phyloP scores from a whole-genome alignment of 92 coral and sea anemone species.

The Epizoanthus illoricatus region DNA sequence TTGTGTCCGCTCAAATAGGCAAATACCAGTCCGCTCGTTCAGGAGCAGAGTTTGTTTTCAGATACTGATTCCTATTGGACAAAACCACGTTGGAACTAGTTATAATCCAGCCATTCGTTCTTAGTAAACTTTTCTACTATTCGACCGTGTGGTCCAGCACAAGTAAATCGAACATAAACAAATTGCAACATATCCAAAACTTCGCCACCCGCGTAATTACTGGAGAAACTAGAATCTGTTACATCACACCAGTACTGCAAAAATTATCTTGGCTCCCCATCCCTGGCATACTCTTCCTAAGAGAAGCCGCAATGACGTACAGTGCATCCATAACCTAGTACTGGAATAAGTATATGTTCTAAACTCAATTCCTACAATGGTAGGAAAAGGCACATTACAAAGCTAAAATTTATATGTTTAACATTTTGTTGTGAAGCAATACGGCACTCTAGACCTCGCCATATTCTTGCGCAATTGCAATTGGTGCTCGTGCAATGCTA shows the following conservation, averaged over 20 bases:
- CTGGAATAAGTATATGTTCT: not conserved
- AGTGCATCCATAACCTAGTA: not conserved
- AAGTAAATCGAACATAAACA: not conserved
- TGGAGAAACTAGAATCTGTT: not conserved
- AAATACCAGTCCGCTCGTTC: too few relatives aligned
- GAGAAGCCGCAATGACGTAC: not conserved
- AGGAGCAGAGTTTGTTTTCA: too few relatives aligned
- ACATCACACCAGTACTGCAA: not conserved
- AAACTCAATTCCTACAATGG: too few relatives aligned
- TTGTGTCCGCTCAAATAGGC: too few relatives aligned
- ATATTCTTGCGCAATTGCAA: too few relatives aligned
- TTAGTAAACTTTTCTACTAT: slow-evolving; percentile 3
- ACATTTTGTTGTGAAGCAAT: too few relatives aligned
- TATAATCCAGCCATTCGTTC: not conserved
- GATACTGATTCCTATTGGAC: not conserved
- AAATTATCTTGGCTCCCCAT: not conserved
- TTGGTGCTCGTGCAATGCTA: too few relatives aligned
- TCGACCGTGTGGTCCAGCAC: slow-evolving; percentile 2
- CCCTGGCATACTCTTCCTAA: not conserved
- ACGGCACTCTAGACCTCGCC: too few relatives aligned
- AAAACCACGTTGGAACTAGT: not conserved
- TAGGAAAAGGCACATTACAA: too few relatives aligned
- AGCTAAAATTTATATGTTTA: too few relatives aligned
- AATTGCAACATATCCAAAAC: slow-evolving; percentile 4
- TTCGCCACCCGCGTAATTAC: not conserved